Conservation (phyloP, 2,888 invertebrate species). For the Drosophila acutilabella region DNA sequence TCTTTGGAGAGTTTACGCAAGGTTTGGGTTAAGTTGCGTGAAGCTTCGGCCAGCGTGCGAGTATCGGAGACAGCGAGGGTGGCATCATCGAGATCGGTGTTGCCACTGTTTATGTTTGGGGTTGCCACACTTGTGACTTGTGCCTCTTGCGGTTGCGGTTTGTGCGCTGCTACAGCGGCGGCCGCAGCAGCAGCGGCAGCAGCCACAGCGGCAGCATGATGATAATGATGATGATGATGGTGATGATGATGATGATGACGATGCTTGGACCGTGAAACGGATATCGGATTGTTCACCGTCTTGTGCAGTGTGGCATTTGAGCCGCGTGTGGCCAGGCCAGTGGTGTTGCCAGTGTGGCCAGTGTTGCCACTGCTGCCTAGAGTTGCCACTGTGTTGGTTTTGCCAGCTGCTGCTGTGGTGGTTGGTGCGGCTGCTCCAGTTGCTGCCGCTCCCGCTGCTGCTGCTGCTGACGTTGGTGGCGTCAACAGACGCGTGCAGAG, state of each 20-base stretch:
- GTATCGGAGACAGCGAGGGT: conserved; percentile 86
- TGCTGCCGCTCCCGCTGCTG: conserved; percentile 1
- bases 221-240: conserved; percentile 84
- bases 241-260: conserved; percentile 82
- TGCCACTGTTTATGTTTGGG: conserved; percentile 16
- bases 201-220: conserved; percentile 45
- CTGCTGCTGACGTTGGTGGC: conserved; percentile 8
- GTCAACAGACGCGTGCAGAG: conserved; percentile 82
- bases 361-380: conserved; percentile 9
- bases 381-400: conserved; percentile 17
- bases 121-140: conserved; percentile 6
- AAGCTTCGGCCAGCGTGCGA: conserved; percentile 93
- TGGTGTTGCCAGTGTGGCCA: not conserved
- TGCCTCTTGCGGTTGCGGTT: conserved; percentile 5
- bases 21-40: conserved; percentile 95
- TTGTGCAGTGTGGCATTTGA: conserved; percentile 72
- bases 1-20: conserved; percentile 95
- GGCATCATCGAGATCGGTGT: conserved; percentile 81
- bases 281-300: conserved; percentile 84
- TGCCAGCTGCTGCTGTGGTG: conserved; percentile 1
- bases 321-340: not conserved
- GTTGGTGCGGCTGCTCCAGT: not conserved
- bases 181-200: conserved; percentile 23
- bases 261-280: conserved; percentile 75
- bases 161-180: conserved; percentile 12